A percentile compares a stretch with the other conserved stretches of the same genome.
Conservation (phyloP, 2,113 vertebrate genomes). For the Phrynosoma platyrhinos region DNA sequence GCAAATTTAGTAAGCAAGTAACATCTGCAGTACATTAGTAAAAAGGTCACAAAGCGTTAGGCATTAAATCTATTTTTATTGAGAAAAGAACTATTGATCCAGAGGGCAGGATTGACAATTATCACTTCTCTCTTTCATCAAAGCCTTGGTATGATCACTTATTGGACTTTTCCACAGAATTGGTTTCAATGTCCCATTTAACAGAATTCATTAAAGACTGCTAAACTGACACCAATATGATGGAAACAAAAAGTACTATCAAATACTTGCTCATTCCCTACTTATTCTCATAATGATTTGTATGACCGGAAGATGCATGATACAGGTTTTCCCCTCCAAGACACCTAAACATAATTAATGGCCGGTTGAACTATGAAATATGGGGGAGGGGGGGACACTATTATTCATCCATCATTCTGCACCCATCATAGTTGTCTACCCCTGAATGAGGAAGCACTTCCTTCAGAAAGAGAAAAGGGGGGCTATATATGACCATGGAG, state of each 20-base stretch:
- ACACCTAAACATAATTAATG: neutral
- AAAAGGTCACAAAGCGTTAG: neutral
- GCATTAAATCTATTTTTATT: neutral
- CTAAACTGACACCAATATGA: neutral
- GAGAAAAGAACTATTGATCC: conserved; percentile 3
- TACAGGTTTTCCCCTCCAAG: neutral
- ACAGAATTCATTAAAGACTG: neutral
- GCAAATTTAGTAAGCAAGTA: neutral
- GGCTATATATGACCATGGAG: too few relatives aligned
- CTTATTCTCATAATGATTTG: neutral
- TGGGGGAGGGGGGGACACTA: neutral
- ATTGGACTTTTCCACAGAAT: neutral
- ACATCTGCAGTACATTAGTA: neutral
- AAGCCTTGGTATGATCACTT: neutral
- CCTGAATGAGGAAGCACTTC: too few relatives aligned
- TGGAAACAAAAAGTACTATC: neutral
- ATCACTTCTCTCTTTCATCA: neutral
- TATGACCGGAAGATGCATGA: neutral
- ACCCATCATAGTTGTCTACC: too few relatives aligned
- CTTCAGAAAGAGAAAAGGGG: too few relatives aligned
- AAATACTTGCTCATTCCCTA: neutral
- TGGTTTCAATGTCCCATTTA: neutral
- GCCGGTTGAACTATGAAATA: neutral
- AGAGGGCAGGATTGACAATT: neutral
- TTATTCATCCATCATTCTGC: neutral